Conservation (phyloP, 2,888 invertebrate genomes). For the Itoplectis maculator region DNA sequence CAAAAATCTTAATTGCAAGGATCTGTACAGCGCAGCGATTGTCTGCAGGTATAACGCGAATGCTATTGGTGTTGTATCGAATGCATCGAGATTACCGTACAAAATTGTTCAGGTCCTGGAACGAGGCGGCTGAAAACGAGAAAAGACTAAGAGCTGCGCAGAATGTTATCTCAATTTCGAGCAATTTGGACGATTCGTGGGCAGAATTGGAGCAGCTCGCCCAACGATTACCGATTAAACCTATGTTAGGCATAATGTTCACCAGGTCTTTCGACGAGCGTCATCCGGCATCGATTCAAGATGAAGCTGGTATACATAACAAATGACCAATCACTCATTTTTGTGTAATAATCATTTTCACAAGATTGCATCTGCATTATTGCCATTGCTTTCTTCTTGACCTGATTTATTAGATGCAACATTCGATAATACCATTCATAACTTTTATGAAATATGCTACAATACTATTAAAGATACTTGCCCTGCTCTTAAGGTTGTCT, state of each 20-base stretch:
- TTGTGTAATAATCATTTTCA: neutral
- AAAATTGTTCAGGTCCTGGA: constrained; percentile 73
- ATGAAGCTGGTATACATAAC: constrained; percentile 39
- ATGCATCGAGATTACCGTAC: neutral
- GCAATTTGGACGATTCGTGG: constrained; percentile 36
- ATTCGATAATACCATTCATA: neutral
- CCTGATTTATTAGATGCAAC: neutral
- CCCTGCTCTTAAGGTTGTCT: constrained; percentile 72
- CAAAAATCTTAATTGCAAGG: constrained; percentile 75
- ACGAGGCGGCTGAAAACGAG: constrained; percentile 74
- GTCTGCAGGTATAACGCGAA: constrained; percentile 78
- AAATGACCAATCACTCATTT: neutral
- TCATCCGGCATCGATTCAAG: neutral
- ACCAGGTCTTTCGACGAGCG: constrained; percentile 5
- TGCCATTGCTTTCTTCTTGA: neutral
- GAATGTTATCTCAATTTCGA: constrained; percentile 63
- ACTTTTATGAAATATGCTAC: neutral
- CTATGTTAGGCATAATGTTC: constrained; percentile 69
- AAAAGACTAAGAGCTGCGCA: constrained; percentile 64
- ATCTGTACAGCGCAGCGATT: constrained; percentile 74
- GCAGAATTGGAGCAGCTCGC: constrained; percentile 34
- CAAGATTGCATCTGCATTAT: too few species aligned
- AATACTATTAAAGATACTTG: neutral
- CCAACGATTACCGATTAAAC: constrained; percentile 70
- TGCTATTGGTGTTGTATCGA: neutral